Percentiles rank a stretch among this genome's conserved stretches.
These are phyloP conservation scores for Wiebesia pumilae DNA, from an alignment of 1,140 invertebrate genomes.

Conservation along the genomic window DNA sequence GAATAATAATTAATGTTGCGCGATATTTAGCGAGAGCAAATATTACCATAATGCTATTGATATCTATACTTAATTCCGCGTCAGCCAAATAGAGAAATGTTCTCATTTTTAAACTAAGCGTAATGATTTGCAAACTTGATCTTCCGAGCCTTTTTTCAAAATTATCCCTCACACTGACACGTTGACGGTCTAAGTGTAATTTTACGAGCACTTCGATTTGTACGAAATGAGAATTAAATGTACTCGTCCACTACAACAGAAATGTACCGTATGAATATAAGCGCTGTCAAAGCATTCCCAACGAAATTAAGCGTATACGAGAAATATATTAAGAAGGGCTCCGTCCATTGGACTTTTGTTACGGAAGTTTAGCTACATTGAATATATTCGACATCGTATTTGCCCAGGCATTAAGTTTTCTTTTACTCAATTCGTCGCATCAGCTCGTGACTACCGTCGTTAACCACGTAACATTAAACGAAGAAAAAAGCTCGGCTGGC, in stretches of 20 bases:
- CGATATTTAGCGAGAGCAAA: not conserved
- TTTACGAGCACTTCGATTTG: not conserved
- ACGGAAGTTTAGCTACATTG: not conserved
- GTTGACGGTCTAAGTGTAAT: not conserved
- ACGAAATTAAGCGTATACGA: not conserved
- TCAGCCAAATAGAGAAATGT: not conserved
- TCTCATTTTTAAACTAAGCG: not conserved
- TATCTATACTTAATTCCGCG: not conserved
- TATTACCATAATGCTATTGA: not conserved
- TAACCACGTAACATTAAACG: constrained; percentile 11
- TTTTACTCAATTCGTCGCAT: not conserved
- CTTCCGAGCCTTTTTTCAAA: not conserved
- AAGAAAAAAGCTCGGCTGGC: not conserved
- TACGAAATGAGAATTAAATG: not conserved
- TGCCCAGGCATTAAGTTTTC: not conserved
- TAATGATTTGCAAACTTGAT: not conserved
- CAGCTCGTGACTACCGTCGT: not conserved
- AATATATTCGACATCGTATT: not conserved
- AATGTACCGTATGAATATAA: not conserved
- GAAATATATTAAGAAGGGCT: not conserved
- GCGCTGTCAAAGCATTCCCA: not conserved
- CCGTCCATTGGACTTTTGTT: not conserved
- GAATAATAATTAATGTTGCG: not conserved
- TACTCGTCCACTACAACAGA: not conserved
- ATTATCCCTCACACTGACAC: not conserved